Percentiles rank a stretch among this genome's conserved stretches.
phyloP scores from a whole-genome alignment of 1,140 invertebrate species.

The Berghia stephanieae region DNA sequence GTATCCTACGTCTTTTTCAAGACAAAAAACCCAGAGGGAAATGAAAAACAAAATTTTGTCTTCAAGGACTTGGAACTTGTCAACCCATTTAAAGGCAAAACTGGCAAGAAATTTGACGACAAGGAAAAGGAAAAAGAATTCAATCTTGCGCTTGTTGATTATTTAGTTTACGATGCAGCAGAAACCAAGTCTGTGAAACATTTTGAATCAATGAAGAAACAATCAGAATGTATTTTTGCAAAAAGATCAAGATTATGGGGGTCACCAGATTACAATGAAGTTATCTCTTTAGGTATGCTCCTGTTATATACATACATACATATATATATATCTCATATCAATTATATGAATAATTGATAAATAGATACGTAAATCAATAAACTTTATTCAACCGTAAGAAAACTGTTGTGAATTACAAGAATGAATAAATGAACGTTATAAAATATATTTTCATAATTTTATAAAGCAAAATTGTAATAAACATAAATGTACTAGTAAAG shows the following conservation, averaged over 20 bases:
- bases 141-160: constrained; percentile 31
- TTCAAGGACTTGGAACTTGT: neutral
- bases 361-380: too few species aligned
- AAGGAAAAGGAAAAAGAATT: constrained; percentile 36
- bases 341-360: too few species aligned
- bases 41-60: constrained; percentile 18
- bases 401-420: too few species aligned
- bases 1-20: constrained; percentile 9
- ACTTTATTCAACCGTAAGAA: too few species aligned
- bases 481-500: too few species aligned
- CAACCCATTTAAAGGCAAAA: constrained; percentile 43
- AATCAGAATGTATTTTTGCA: constrained; percentile 60
- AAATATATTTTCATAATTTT: too few species aligned
- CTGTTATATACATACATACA: too few species aligned
- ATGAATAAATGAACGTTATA: too few species aligned
- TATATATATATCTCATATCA: too few species aligned
- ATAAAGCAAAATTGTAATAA: too few species aligned
- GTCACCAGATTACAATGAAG: constrained; percentile 43
- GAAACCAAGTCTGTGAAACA: constrained; percentile 34
- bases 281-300: constrained; percentile 46
- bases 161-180: constrained; percentile 51
- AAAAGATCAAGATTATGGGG: constrained; percentile 58
- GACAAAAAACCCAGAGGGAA: constrained; percentile 12
- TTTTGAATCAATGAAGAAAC: constrained; percentile 49
- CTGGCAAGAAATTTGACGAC: constrained; percentile 31